Evolutionary conservation across 2,113 vertebrate genomes (phyloP).

Genomic region (Hucho hucho): DNA sequence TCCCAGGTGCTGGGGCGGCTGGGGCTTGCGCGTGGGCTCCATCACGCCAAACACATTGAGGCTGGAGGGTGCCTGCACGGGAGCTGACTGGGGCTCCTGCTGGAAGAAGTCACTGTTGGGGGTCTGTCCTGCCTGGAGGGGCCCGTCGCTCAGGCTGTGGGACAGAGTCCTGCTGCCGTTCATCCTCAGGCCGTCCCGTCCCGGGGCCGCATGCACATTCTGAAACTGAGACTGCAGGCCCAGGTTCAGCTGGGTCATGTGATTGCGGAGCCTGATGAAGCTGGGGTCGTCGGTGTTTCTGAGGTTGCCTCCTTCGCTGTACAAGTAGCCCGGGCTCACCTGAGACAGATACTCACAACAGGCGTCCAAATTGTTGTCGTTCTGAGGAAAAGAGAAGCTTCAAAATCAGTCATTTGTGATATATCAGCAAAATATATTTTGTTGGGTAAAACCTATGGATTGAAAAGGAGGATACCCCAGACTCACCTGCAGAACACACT

Average conservation of each 20-base stretch:
- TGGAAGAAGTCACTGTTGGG: conserved; percentile 85
- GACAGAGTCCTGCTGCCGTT: conserved; percentile 94
- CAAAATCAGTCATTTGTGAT: too few species aligned
- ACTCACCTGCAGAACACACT: conserved; percentile 93
- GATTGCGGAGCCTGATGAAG: conserved; percentile 89
- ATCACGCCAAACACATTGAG: conserved; percentile 87
- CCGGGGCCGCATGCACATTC: conserved; percentile 83
- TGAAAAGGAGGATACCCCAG: not conserved
- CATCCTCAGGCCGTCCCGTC: conserved; percentile 90
- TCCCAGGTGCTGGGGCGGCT: conserved; percentile 91
- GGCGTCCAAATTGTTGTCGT: conserved; percentile 97
- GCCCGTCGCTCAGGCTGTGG: conserved; percentile 94
- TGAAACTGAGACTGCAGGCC: conserved; percentile 86
- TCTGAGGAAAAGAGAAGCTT: conserved; percentile 67
- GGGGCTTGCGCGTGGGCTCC: conserved; percentile 84
- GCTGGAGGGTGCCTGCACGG: conserved; percentile 81
- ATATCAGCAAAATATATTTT: too few species aligned
- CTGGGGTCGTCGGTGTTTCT: conserved; percentile 85
- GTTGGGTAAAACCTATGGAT: not conserved
- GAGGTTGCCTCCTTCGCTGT: conserved; percentile 90
- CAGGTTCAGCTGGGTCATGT: conserved; percentile 99
- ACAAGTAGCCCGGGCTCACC: conserved; percentile 93
- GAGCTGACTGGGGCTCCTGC: conserved; percentile 89
- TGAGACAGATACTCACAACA: conserved; percentile 95
- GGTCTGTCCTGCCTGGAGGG: conserved; percentile 83